Evolutionary conservation across 2,888 invertebrate species (phyloP).

Genomic region (Temnothorax unifasciatus): DNA sequence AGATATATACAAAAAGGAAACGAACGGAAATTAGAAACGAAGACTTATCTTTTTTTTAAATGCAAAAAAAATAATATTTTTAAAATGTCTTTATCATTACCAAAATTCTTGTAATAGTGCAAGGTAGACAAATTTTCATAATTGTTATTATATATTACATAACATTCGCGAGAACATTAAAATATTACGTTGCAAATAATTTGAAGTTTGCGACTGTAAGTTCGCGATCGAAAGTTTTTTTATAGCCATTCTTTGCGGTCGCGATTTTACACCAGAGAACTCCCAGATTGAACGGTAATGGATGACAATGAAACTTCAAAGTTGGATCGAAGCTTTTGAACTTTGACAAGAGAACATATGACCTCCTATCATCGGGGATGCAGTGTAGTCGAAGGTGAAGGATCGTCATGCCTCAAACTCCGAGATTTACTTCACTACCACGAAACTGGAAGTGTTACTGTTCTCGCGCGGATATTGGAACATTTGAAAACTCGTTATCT

Average conservation of each 20-base stretch:
- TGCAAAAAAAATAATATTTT: not conserved
- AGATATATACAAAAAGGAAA: not conserved
- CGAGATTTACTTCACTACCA: constrained; percentile 43
- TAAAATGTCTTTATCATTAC: not conserved
- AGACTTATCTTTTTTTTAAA: not conserved
- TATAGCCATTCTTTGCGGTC: constrained; percentile 23
- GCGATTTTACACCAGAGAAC: constrained; percentile 31
- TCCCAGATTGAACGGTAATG: constrained; percentile 46
- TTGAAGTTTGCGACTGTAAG: constrained; percentile 14
- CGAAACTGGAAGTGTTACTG: constrained; percentile 39
- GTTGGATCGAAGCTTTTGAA: constrained; percentile 53
- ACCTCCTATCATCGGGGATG: constrained; percentile 53
- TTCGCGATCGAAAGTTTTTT: constrained; percentile 32
- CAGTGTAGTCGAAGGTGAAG: constrained; percentile 52
- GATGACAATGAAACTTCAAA: constrained; percentile 58
- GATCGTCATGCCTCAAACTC: constrained; percentile 52
- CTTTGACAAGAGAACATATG: constrained; percentile 55
- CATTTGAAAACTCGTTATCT: constrained; percentile 33
- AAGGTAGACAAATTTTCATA: not conserved
- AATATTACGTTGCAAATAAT: constrained; percentile 39
- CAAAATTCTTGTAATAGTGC: not conserved
- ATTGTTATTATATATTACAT: not conserved
- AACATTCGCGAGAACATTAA: not conserved
- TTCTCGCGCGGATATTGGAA: constrained; percentile 23
- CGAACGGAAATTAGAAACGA: not conserved